These are phyloP conservation scores for Drosophila bifasciata DNA, from an alignment of 1,140 invertebrate genomes.

Conservation along the genomic window DNA sequence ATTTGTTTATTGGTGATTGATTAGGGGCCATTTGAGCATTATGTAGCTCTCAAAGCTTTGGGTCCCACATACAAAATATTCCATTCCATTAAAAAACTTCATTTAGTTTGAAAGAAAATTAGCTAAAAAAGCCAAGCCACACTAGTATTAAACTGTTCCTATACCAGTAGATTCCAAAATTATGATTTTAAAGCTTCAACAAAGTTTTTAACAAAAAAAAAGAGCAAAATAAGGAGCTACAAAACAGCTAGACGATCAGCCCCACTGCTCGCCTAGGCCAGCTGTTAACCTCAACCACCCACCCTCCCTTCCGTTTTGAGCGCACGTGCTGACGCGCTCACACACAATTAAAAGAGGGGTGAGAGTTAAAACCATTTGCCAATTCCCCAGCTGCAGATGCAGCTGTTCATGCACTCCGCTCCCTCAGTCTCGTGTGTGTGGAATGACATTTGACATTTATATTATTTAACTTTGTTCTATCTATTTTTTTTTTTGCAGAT, in stretches of 20 bases:
- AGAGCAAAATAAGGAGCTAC: no score
- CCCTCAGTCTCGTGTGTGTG: background rate
- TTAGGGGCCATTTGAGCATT: conserved; percentile 37
- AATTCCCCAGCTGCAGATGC: conserved; percentile 30
- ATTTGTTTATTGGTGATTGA: conserved; percentile 62
- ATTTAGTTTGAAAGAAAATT: no score
- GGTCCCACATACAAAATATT: background rate
- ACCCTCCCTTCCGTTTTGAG: background rate
- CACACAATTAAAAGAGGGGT: conserved; percentile 8
- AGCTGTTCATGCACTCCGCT: background rate
- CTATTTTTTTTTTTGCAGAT: conserved; percentile 58
- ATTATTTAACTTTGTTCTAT: conserved; percentile 10
- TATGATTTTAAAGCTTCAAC: no score
- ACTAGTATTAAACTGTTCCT: no score
- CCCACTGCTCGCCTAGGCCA: background rate
- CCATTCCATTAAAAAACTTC: background rate
- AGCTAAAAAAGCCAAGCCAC: no score
- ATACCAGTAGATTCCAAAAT: no score
- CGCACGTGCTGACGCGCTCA: conserved; percentile 28
- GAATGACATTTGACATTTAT: conserved; percentile 7
- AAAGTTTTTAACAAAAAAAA: no score
- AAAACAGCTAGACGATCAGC: no score
- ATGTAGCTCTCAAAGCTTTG: conserved; percentile 1
- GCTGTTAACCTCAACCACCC: background rate
- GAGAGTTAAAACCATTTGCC: conserved; percentile 45